Base-by-base conservation (phyloP, 2,797 vertebrate species). In the Glyptemys insculpta region DNA sequence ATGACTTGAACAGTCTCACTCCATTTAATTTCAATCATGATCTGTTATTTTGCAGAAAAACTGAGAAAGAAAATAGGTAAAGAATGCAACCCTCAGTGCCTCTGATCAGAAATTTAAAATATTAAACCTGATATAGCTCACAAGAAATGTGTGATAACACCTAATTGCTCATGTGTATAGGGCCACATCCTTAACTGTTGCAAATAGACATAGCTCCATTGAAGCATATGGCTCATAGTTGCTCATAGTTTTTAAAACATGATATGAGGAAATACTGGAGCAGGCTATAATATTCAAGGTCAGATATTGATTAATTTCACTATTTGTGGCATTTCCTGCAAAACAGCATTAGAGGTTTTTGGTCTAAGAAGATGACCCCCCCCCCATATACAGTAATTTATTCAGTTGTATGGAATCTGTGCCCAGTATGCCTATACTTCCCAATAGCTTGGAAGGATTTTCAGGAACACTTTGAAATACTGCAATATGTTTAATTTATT, bases 1-100 rank as follows among this genome's bases (percentile, higher is more conserved):
- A 78, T 80, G 49, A 83, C 5, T 79, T 37, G 5, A 72, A 78
- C n/a, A 83, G 19, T 88, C 95, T 94, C 83, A 81, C 21, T 80
- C 72, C 50, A 47, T 82, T 65, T 87, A 80, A 85, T 94, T 81
- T 93, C 76, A 80, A 1, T 8, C 0, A 0, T 87, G 37, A 85
- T 44, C 78, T 88, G 74, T 57, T 82, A n/a, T 82, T 96, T 92
- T 31, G 89, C 57, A 88, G 92, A 87, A 53, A 23, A 89, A 3
- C 47, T 93, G 91, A 21, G 91, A 14, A 87, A 92, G 49, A 56
- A 65, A 86, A 79, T 62, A 3, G 86, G 18, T 11, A 80, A 1
- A 80, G 83, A 92, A 88, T 82, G 82, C 1, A 88, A 54, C 31
- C 44, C 8, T 25, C 1, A 0, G 27, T 23, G 27, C 14, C 62